Base-by-base conservation (phyloP, 92 coral and sea anemone species). In the Phenganax stokvisi region DNA sequence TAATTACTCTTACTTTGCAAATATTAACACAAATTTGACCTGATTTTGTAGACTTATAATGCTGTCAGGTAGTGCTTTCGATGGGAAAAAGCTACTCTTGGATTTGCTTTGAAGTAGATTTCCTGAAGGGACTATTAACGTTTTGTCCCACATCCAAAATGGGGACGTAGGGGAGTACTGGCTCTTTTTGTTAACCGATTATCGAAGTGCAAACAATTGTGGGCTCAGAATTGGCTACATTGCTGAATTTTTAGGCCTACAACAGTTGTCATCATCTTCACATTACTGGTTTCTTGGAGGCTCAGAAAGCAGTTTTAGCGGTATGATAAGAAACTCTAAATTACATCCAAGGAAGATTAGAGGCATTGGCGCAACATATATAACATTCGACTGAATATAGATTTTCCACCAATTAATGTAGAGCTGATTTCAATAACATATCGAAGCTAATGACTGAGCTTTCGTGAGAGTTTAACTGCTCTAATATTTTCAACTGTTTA, bases 51-150 rank as follows among this genome's bases (percentile, higher is more conserved):
- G 87, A 70, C 12, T 85, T 52, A 80, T 85, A 13, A 56, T 72
- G 37, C 56, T 85, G 53, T 55, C 68, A 60, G 87, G 77, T 47
- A 85, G 87, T 54, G 85, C 71, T 30, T 85, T 85, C 53, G 85
- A 85, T 56, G 67, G 84, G 2, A 80, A 85, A 44, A 79, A 68
- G 54, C 77, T 70, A 57, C 44, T 80, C 16, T 28, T 85, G 25
- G 87, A 85, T 10, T 66, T 84, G 6, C 6, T 79, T 27, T 10
- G 85, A 68, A 30, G 58, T 29, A 61, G 79, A 15, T 85, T 85
- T 79, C 85, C 87, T 29, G 79, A 77, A 6, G 76, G 80, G 25
- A 85, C 84, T n/a, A 56, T 85, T 6, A 68, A 70, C 70, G 57
- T 80, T 60, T 51, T 71, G 8, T 72, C 85, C 11, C 84, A 79